Base-by-base conservation (phyloP, 2,888 invertebrate species). In the Diachrysia chrysitis region DNA sequence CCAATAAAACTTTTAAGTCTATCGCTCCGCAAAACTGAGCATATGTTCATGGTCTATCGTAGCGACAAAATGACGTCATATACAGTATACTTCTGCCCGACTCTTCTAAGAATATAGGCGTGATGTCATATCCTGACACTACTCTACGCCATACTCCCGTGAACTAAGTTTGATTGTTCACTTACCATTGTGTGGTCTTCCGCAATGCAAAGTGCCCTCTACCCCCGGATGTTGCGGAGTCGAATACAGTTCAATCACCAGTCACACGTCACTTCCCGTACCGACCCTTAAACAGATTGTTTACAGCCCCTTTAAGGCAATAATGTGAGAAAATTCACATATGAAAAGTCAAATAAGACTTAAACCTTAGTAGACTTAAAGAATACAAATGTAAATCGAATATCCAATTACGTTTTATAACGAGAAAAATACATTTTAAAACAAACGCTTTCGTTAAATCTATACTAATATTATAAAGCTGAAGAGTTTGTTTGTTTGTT, bases 231-330 rank as follows among this genome's bases (percentile, higher is more conserved):
- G 66, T 72, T 68, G 82, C 71, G 69, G 69, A 83, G 77, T 87
- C 87, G 89, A 88, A 89, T 84, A 85, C 87, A 78, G 76, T 81
- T 83, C 83, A 87, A 87, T 86, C 85, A 79, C 82, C 84, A 84
- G 71, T 78, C 82, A 76, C 78, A 86, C 86, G 90, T 83, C 79
- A 86, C 86, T 85, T 91, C 89, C 90, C 82, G 82, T 64, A 2
- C 66, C 71, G 70, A 70, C 73, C 72, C 66, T 72, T 78, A 69
- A 81, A 72, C 67, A 65, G 69, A 51, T 51, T 61, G 63, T 66
- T 68, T 69, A 64, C 66, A 51, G 48, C 48, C 48, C 69, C 71
- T 58, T 68, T 79, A 55, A 69, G 54, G 63, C 32, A 4, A 42
- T 19, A 12, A 51, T 19, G 19, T 51, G 48, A 51, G 21, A 51